Evolutionary conservation across 2,113 vertebrate species (phyloP), one percentile per base, ranked within the genome.

Genomic region (Neogobius melanostomus): DNA sequence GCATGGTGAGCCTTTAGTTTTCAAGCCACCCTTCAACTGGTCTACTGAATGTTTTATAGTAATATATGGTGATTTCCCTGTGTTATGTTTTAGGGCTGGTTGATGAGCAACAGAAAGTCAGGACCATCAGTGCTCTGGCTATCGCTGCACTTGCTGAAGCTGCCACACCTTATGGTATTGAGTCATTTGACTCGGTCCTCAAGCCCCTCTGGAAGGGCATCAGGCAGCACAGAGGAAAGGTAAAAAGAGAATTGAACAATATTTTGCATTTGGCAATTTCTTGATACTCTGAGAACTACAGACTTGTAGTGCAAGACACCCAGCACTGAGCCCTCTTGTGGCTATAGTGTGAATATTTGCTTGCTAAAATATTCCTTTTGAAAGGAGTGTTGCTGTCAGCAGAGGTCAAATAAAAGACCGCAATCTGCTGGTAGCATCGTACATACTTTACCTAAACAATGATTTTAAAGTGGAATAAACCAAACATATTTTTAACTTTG

Each of bases 181-280:
- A 99, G 82, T 99, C 98, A 10, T 99, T 99, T 83, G 98, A 99
- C 88, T 99, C 98, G 1, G 98, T 99, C 28, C 93, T 99, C 43
- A 99, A 99, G 84, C 98, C 98, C 10, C 90, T 99, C 0, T 99
- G 98, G 98, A 99, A 99, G 88, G 97, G 98, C 84, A 99, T 99
- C 75, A 92, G 98, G 57, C 98, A 99, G 12, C 97, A 99, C 92
- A 95, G 98, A 94, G 98, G 98, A 91, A 99, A 99, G 94, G 98
- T 98, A 81, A 76, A 57, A 11, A 1, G 7, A 2, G 11, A 11
- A 16, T 17, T 47, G 16, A 17, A 16, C 8, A 16, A 12, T 1
- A 50, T 4, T 4, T 61, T 15, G 6, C 12, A 43, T 14, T 5
- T 54, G 53, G 11, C 17, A 28, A 11, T 6, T 56, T 6, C 0